These are phyloP conservation scores for Echeneis naucrates DNA, from an alignment of 2,797 vertebrate species.

Conservation along the genomic window DNA sequence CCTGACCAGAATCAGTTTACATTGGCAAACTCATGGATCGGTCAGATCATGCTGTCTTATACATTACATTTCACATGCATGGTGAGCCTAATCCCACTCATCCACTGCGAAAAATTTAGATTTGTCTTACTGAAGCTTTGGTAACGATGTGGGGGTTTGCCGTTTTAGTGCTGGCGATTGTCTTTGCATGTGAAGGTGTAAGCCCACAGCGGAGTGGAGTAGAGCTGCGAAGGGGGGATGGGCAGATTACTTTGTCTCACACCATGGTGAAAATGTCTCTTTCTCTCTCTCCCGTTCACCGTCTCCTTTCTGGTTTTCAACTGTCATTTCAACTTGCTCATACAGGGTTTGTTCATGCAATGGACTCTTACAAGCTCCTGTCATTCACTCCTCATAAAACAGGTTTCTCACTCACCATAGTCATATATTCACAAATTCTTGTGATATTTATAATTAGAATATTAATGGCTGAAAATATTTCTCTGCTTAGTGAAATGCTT, in stretches of 20 bases:
- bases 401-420: neutral
- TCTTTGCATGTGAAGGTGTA: slow-evolving; percentile 47
- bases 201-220: slow-evolving; percentile 39
- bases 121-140: slow-evolving; percentile 24
- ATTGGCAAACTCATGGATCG: neutral
- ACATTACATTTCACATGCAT: slow-evolving; percentile 2
- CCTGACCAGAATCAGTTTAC: neutral
- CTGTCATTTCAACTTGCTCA: neutral
- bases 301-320: slow-evolving; percentile 5
- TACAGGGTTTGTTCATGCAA: neutral
- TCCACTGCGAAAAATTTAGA: slow-evolving; percentile 8
- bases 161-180: slow-evolving; percentile 33
- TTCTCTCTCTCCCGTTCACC: slow-evolving; percentile 1
- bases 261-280: slow-evolving; percentile 54
- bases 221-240: slow-evolving; percentile 55
- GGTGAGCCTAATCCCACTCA: slow-evolving; percentile 10
- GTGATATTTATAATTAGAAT: neutral
- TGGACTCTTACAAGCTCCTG: neutral
- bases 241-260: slow-evolving; percentile 53
- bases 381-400: neutral
- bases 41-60: neutral
- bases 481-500: neutral
- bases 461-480: neutral
- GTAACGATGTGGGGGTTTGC: slow-evolving; percentile 45
- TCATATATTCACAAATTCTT: neutral